Evolutionary conservation across 2,888 invertebrate genomes (phyloP), one percentile per base, ranked within the genome.

Genomic region (Perizoma flavofasciatum): DNA sequence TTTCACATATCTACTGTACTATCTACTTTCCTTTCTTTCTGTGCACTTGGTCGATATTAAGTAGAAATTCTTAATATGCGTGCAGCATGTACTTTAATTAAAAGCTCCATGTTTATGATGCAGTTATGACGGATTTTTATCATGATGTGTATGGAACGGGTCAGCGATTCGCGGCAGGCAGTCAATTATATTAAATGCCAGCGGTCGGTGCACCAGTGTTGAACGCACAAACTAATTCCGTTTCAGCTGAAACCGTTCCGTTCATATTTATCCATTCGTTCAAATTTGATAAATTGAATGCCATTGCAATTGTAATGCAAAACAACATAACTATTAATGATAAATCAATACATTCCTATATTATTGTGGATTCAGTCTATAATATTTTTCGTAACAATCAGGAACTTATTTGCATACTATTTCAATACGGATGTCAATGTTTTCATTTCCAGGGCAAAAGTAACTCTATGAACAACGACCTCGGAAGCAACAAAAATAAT

Each of bases 161-260:
- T 82, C 82, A 81, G 76, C 79, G 78, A 78, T 78, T 82, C 74
- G 79, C 71, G 63, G 73, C 74, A 74, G 77, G 77, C 75, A 80
- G 75, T 85, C 83, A 82, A 81, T 86, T 88, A 83, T 85, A 88
- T 89, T 85, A 85, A 89, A 89, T 85, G 87, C 83, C 87, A 85
- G 75, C 79, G 79, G 79, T 68, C 79, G 77, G 79, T 82, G 82
- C 87, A 79, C 79, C 74, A 77, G 68, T 72, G 68, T 67, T 67
- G 70, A 78, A 76, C 75, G 74, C 70, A 71, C 65, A 71, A 74
- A 73, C 71, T 78, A 75, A 77, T 68, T 76, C 72, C 73, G 73
- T 77, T 72, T 70, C 70, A 69, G 22, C 22, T 3, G 22, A 22
- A 22, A 63, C 68, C 72, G 70, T 37, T 37, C 5, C 71, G 77